A percentile compares a stretch with the other conserved stretches of the same genome.
These are phyloP conservation scores for Saccopteryx leptura DNA, from an alignment of 2,113 vertebrate genomes.

Conservation along the genomic window DNA sequence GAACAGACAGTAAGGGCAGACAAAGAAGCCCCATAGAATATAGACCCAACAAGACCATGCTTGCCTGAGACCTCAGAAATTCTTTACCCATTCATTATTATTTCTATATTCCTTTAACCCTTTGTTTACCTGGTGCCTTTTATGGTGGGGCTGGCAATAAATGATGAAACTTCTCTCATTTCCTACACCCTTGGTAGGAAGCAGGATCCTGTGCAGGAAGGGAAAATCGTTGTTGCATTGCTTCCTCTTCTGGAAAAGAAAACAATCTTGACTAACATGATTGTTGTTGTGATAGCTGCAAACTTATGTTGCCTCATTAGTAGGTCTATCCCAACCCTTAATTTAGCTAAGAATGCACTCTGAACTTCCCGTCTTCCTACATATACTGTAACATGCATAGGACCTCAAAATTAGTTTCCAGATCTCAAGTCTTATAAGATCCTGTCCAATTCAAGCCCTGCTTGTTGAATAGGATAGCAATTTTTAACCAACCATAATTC, in stretches of 20 bases:
- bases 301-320: neutral
- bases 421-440: slow-evolving; percentile 11
- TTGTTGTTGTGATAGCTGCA: slow-evolving; percentile 55
- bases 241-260: slow-evolving; percentile 54
- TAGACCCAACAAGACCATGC: neutral
- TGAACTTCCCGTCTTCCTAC: slow-evolving; percentile 31
- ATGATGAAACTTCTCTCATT: neutral
- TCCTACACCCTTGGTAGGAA: slow-evolving; percentile 28
- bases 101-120: neutral
- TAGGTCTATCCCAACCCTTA: neutral
- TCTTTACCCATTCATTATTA: neutral
- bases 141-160: neutral
- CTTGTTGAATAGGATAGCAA: neutral
- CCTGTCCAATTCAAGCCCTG: neutral
- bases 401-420: neutral
- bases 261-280: slow-evolving; percentile 31
- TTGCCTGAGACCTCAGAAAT: slow-evolving; percentile 35
- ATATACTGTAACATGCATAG: neutral
- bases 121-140: neutral
- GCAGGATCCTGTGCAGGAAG: neutral
- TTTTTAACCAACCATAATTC: slow-evolving; percentile 15
- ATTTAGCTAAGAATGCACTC: neutral
- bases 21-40: neutral
- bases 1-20: neutral
- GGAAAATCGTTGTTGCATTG: slow-evolving; percentile 25